phyloP scores from a whole-genome alignment of 2,797 vertebrate genomes.

The Rousettus madagascariensis region DNA sequence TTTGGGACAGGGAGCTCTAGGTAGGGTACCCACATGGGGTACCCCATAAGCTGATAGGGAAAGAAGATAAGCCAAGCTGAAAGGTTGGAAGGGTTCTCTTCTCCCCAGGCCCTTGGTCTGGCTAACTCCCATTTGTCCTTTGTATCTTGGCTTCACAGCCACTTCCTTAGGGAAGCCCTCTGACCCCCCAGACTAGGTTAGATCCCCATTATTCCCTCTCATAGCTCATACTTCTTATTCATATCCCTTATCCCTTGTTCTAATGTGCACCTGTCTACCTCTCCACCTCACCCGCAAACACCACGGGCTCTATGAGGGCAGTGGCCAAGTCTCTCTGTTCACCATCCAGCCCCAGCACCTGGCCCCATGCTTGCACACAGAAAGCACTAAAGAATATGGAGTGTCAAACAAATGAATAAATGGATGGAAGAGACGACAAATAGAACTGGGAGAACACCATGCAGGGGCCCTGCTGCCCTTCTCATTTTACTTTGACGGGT shows the following conservation, averaged over 20 bases:
- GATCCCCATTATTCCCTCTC: neutral
- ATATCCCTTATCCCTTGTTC: neutral
- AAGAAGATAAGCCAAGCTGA: neutral
- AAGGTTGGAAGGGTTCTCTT: neutral
- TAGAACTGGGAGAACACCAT: neutral
- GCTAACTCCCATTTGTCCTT: neutral
- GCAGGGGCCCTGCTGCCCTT: neutral
- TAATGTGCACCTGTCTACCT: neutral
- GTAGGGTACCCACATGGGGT: neutral
- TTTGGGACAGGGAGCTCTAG: neutral
- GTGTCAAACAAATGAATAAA: neutral
- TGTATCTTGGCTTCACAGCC: neutral
- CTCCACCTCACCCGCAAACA: neutral
- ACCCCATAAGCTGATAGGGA: neutral
- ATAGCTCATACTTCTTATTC: neutral
- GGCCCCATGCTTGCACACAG: neutral
- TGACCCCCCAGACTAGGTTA: neutral
- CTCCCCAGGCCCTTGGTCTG: neutral
- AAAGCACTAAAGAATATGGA: neutral
- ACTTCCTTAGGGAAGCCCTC: neutral
- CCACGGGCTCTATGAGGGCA: neutral
- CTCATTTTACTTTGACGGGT: neutral
- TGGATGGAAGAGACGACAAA: neutral
- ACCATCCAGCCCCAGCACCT: neutral
- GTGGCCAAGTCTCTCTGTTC: neutral